Evolutionary conservation across 2,797 vertebrate genomes (phyloP).

Genomic region (Clarias laeviceps): DNA sequence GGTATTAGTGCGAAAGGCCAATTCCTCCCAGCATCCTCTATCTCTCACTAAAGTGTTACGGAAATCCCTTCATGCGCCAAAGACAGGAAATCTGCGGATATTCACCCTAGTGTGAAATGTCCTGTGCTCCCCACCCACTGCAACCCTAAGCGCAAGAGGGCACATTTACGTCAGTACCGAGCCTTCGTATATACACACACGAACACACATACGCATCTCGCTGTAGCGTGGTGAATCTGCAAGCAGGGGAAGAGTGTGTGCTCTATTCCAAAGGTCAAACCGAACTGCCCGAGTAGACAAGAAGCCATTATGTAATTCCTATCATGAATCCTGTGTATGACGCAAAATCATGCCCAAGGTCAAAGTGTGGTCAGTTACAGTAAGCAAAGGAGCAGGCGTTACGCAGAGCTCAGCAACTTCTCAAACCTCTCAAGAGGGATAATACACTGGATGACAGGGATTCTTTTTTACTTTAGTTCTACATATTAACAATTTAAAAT

Average conservation of each 20-base stretch:
- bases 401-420: background rate
- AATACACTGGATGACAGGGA: background rate
- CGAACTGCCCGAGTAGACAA: conserved; percentile 14
- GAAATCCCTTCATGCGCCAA: conserved; percentile 40
- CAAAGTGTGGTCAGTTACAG: conserved; percentile 22
- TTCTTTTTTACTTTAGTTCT: background rate
- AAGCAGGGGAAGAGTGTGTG: conserved; percentile 10
- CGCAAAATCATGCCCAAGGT: conserved; percentile 39
- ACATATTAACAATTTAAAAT: background rate
- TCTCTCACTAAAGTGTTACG: conserved; percentile 22
- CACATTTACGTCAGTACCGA: conserved; percentile 25
- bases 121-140: conserved; percentile 15
- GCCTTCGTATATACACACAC: background rate
- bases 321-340: conserved; percentile 25
- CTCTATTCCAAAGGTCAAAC: conserved; percentile 30
- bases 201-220: background rate
- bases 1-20: conserved; percentile 14
- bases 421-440: background rate
- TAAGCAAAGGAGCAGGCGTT: background rate
- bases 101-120: conserved; percentile 32
- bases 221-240: conserved; percentile 19
- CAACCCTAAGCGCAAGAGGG: background rate
- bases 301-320: conserved; percentile 32
- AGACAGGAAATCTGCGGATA: conserved; percentile 33
- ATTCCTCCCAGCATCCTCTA: background rate